Evolutionary conservation across 2,113 vertebrate species (phyloP).

Genomic region (Oenanthe oenanthe): DNA sequence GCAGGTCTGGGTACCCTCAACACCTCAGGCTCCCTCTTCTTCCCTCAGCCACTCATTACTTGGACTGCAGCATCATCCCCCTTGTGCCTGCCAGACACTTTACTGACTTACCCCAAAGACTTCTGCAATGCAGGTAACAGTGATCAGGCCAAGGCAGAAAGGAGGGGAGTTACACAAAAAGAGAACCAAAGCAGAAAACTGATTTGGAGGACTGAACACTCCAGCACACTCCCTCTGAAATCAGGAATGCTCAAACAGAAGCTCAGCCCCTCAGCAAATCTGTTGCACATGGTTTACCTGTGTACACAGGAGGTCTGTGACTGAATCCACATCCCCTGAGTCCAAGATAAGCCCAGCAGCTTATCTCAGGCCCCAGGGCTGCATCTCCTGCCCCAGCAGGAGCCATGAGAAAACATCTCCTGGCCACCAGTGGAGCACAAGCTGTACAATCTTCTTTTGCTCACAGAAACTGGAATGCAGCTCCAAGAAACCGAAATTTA

Average conservation of each 20-base stretch:
- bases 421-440: background rate
- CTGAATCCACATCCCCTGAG: background rate
- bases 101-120: background rate
- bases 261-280: background rate
- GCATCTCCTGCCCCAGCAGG: background rate
- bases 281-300: fast-evolving
- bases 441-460: background rate
- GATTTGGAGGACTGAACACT: background rate
- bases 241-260: background rate
- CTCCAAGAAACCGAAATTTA: background rate
- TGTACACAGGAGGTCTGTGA: background rate
- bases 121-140: background rate
- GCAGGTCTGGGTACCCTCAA: background rate
- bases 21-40: background rate
- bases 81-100: background rate
- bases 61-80: background rate
- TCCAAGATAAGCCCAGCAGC: background rate
- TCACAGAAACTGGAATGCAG: background rate
- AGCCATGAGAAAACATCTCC: background rate
- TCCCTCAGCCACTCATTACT: background rate
- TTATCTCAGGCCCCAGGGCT: background rate
- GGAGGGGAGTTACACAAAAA: background rate
- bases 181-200: background rate
- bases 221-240: background rate
- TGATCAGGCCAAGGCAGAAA: background rate